Percentiles rank a stretch among this genome's conserved stretches.
These are phyloP conservation scores for Syrista parreyssii DNA, from an alignment of 2,888 invertebrate species.

Conservation along the genomic window DNA sequence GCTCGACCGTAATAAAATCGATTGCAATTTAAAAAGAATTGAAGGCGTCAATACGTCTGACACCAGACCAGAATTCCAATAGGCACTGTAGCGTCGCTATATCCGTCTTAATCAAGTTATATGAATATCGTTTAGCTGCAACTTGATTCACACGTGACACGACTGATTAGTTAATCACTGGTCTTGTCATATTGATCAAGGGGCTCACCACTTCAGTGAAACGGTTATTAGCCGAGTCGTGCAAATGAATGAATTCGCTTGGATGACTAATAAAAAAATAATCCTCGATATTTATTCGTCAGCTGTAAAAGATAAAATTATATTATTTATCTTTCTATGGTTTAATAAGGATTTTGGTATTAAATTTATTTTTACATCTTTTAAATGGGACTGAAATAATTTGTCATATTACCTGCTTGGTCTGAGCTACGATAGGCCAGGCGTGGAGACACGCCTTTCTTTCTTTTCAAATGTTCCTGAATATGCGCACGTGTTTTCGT, in stretches of 20 bases:
- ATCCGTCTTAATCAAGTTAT: not conserved
- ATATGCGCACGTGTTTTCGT: not conserved
- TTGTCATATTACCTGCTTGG: not conserved
- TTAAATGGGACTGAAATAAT: not conserved
- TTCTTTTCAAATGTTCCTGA: not conserved
- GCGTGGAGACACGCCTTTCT: constrained; percentile 2
- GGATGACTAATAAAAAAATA: not conserved
- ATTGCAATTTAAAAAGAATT: not conserved
- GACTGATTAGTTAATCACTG: not conserved
- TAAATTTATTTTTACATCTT: not conserved
- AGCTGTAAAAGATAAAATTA: not conserved
- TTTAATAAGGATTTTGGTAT: not conserved
- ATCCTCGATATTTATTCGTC: not conserved
- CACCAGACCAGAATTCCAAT: too few relatives aligned
- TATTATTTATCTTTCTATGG: not conserved
- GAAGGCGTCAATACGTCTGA: not conserved
- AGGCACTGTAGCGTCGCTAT: not conserved
- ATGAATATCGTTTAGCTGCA: not conserved
- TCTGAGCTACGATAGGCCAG: not conserved
- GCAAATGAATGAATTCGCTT: not conserved
- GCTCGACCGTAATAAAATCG: not conserved
- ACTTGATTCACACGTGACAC: not conserved
- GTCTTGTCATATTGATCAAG: not conserved
- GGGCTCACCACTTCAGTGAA: not conserved
- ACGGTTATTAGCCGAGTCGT: not conserved